Percentiles rank a stretch among this genome's conserved stretches.
These are phyloP conservation scores for Periophthalmus modestus DNA, from an alignment of 2,113 vertebrate species.

Conservation along the genomic window DNA sequence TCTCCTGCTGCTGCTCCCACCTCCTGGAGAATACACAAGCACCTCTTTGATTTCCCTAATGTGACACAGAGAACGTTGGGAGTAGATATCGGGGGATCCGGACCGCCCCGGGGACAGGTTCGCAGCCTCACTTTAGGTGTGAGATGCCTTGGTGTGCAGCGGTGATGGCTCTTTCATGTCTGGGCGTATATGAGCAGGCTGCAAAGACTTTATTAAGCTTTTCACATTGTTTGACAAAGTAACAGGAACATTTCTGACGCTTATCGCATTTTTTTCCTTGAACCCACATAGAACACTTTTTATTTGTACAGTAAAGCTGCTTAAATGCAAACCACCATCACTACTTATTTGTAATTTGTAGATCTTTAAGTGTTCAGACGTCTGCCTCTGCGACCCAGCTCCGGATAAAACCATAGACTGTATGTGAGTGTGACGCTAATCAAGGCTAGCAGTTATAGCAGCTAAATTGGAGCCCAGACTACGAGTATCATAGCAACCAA, in stretches of 20 bases:
- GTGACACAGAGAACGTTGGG: slow-evolving; percentile 45
- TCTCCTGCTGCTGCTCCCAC: slow-evolving; percentile 28
- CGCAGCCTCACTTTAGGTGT: slow-evolving; percentile 36
- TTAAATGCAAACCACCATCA: background rate
- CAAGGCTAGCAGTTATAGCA: too few relatives aligned
- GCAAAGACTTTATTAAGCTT: slow-evolving; percentile 18
- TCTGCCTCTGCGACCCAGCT: too few relatives aligned
- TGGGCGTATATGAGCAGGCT: slow-evolving; percentile 18
- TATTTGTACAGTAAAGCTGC: background rate
- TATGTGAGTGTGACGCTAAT: too few relatives aligned
- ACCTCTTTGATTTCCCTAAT: slow-evolving; percentile 55
- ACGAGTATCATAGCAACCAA: too few relatives aligned
- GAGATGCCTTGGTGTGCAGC: slow-evolving; percentile 15
- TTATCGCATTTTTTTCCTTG: background rate
- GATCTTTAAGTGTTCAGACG: too few relatives aligned
- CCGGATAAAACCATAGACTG: too few relatives aligned
- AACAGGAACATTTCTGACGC: background rate
- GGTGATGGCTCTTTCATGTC: slow-evolving; percentile 37
- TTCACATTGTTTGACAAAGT: slow-evolving; percentile 10
- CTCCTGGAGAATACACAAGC: slow-evolving; percentile 28
- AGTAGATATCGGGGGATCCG: slow-evolving; percentile 34
- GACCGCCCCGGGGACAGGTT: slow-evolving; percentile 35
- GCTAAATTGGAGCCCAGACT: too few relatives aligned
- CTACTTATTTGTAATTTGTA: background rate
- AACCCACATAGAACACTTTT: background rate